Evolutionary conservation across 2,888 invertebrate genomes (phyloP), one percentile per base, ranked within the genome.

Genomic region (Erynnis tages): DNA sequence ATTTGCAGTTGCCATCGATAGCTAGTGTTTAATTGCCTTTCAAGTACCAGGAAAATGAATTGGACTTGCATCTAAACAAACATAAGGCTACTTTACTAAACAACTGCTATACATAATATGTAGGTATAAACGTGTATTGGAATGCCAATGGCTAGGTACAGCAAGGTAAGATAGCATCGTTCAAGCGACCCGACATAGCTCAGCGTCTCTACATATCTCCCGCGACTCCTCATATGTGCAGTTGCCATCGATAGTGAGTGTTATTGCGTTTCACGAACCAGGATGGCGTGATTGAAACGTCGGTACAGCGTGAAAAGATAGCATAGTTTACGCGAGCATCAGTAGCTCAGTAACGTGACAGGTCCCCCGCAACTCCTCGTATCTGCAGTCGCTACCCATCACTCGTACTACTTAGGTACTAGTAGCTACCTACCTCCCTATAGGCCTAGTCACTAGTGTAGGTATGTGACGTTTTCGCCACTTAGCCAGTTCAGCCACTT

Each of bases 21-120:
- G 41, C 49, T 17, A 41, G 41, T 49, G 49, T 49, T 49, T 41
- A 49, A 49, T 49, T 49, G 41, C 41, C 41, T 49, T 25, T 34
- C 34, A 41, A 32, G 32, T 34, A 34, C 23, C 11, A 14, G 21
- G 23, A 27, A 27, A 13, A 10, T 17, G 16, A 25, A 27, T 4
- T 7, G 30, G 5, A 16, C 10, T 1, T 14, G 23, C 11, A 2
- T 8, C 17, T 4, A 30, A 10, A 41, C 27, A 19, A 11, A n/a
- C 4, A 8, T 27, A n/a, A n/a, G n/a, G n/a, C n/a, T n/a, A n/a
- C n/a, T n/a, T n/a, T n/a, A n/a, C n/a, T n/a, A n/a, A n/a, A n/a
- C n/a, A n/a, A n/a, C n/a, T n/a, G n/a, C n/a, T n/a, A n/a, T n/a
- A n/a, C n/a, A n/a, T n/a, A n/a, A n/a, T n/a, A n/a, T n/a, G 6